These are phyloP conservation scores for Petrosia ficiformis DNA, from an alignment of 37 sponge, comb jelly and placozoan genomes.

Conservation along the genomic window DNA sequence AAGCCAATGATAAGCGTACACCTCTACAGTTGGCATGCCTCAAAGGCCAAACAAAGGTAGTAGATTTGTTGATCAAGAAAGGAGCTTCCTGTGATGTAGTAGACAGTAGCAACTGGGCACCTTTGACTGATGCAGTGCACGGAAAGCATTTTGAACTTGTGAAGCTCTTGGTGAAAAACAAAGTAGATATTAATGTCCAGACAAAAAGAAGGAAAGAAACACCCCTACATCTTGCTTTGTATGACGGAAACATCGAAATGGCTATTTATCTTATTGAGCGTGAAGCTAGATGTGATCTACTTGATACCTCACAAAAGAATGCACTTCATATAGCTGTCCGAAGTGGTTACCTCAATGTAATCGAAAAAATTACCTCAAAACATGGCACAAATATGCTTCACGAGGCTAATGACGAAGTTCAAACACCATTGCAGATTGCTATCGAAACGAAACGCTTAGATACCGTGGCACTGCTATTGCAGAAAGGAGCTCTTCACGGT, in stretches of 20 bases:
- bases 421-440: slow-evolving; percentile 47
- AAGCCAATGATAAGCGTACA: slow-evolving; percentile 51
- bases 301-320: slow-evolving; percentile 38
- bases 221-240: slow-evolving; percentile 58
- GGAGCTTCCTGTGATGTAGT: slow-evolving; percentile 55
- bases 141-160: slow-evolving; percentile 69
- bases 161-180: slow-evolving; percentile 60
- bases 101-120: slow-evolving; percentile 63
- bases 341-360: slow-evolving; percentile 41
- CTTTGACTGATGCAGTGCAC: slow-evolving; percentile 63
- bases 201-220: slow-evolving; percentile 52
- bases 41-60: slow-evolving; percentile 52
- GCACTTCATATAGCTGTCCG: slow-evolving; percentile 60
- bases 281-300: slow-evolving; percentile 18
- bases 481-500: slow-evolving; percentile 71
- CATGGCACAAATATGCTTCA: slow-evolving; percentile 33
- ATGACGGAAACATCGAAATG: slow-evolving; percentile 46
- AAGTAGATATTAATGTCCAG: slow-evolving; percentile 55
- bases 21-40: slow-evolving; percentile 62
- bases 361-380: slow-evolving; percentile 45
- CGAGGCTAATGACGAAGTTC: slow-evolving; percentile 11
- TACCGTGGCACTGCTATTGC: slow-evolving; percentile 63
- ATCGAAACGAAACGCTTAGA: slow-evolving; percentile 49
- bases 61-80: slow-evolving; percentile 43
- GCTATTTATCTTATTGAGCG: slow-evolving; percentile 49